Percentiles rank a stretch among this genome's conserved stretches.
These are phyloP conservation scores for Temnothorax longispinosus DNA, from an alignment of 1,140 invertebrate genomes.

Conservation along the genomic window DNA sequence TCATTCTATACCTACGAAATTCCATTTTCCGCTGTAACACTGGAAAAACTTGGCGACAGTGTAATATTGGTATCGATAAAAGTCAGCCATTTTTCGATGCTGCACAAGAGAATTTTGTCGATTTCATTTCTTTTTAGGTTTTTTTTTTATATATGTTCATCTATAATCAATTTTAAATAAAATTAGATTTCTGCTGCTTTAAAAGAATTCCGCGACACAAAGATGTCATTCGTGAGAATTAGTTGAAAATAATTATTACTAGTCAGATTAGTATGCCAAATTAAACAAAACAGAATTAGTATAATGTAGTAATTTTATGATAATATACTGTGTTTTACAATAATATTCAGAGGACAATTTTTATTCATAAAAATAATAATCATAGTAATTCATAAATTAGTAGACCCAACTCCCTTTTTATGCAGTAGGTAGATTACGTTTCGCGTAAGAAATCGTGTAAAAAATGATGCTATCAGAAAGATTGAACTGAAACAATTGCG, in stretches of 20 bases:
- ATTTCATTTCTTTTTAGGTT: background rate
- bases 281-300: background rate
- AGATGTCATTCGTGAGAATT: background rate
- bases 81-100: conserved; percentile 22
- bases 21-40: conserved; percentile 20
- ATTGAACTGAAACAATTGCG: no score
- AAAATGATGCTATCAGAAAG: no score
- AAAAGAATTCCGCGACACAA: background rate
- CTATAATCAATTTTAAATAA: background rate
- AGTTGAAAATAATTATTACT: background rate
- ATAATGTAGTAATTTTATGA: background rate
- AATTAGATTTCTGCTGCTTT: background rate
- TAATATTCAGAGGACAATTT: background rate
- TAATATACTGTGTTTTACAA: background rate
- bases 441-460: no score
- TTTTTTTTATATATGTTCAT: background rate
- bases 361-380: conserved; percentile 3
- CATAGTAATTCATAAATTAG: background rate
- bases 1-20: conserved; percentile 12
- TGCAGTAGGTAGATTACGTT: no score
- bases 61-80: background rate
- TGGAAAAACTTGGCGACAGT: background rate
- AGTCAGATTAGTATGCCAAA: background rate
- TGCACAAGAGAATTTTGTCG: background rate
- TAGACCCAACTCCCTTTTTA: no score